Conservation (phyloP, 2,888 invertebrate genomes). For the Dione juno region DNA sequence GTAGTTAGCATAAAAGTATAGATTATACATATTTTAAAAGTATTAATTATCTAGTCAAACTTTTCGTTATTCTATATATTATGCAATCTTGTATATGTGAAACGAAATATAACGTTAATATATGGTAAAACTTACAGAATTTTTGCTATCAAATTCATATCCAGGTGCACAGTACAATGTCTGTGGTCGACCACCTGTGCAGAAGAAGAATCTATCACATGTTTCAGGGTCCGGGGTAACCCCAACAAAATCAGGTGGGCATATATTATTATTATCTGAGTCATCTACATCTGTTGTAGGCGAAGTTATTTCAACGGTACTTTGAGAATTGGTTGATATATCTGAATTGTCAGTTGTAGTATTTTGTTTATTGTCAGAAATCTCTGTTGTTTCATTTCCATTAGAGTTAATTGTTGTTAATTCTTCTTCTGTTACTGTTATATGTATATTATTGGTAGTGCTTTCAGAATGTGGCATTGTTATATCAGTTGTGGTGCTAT, state of each 20-base stretch:
- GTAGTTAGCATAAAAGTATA: too few species aligned
- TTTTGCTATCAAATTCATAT: slow-evolving; percentile 8
- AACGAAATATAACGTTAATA: background rate
- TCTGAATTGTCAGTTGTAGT: background rate
- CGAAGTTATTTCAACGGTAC: background rate
- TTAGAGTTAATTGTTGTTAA: background rate
- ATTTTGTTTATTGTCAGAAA: background rate
- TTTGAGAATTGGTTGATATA: background rate
- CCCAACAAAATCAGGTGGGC: slow-evolving; percentile 2
- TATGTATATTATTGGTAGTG: background rate
- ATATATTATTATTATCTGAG: background rate
- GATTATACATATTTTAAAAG: too few species aligned
- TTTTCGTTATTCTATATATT: too few species aligned
- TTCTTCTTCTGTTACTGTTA: background rate
- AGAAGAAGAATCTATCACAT: slow-evolving; percentile 7
- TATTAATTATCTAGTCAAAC: too few species aligned
- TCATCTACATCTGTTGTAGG: background rate
- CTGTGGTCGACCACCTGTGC: background rate
- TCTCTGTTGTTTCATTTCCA: background rate
- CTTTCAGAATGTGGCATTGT: background rate
- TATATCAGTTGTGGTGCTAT: background rate
- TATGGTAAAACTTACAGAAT: background rate
- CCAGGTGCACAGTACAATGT: slow-evolving; percentile 5
- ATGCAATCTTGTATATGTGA: background rate
- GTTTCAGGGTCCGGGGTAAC: background rate